These are phyloP conservation scores for Etheostoma perlongum DNA, from an alignment of 2,797 vertebrate genomes.

Conservation along the genomic window DNA sequence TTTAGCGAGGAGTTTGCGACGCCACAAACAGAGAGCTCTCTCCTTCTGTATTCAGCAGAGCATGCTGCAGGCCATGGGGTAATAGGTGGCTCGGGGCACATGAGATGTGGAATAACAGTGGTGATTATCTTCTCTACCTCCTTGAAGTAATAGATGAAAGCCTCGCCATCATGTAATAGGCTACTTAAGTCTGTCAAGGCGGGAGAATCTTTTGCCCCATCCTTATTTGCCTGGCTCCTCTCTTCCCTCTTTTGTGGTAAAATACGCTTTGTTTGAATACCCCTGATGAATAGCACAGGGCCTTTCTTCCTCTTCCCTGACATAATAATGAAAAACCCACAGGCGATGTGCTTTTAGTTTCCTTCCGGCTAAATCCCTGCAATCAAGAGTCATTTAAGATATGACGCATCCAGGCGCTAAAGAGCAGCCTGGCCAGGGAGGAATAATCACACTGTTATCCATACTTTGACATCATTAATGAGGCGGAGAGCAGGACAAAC, in stretches of 20 bases:
- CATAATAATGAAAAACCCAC: conserved; percentile 67
- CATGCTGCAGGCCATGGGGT: conserved; percentile 72
- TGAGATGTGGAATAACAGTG: conserved; percentile 79
- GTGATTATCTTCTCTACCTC: conserved; percentile 85
- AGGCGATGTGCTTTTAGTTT: conserved; percentile 66
- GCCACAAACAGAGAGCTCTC: conserved; percentile 14
- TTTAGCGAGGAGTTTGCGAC: background rate
- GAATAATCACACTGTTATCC: conserved; percentile 73
- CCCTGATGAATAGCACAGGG: conserved; percentile 60
- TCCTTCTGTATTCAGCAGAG: conserved; percentile 59
- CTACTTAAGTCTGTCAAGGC: conserved; percentile 83
- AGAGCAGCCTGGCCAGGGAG: conserved; percentile 57
- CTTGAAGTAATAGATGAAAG: conserved; percentile 86
- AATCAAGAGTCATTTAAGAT: conserved; percentile 78
- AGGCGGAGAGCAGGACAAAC: conserved; percentile 56
- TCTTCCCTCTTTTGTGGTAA: conserved; percentile 74
- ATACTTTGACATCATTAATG: conserved; percentile 71
- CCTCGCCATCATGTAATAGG: conserved; percentile 82
- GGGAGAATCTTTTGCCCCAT: conserved; percentile 67
- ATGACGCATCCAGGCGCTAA: conserved; percentile 62
- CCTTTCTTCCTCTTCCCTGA: conserved; percentile 53
- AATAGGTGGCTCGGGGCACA: conserved; percentile 76
- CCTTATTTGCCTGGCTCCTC: conserved; percentile 69
- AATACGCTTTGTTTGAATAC: conserved; percentile 79
- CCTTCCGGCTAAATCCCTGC: conserved; percentile 69